Conservation (phyloP, 1,140 invertebrate species). For the Lethrus apterus region DNA sequence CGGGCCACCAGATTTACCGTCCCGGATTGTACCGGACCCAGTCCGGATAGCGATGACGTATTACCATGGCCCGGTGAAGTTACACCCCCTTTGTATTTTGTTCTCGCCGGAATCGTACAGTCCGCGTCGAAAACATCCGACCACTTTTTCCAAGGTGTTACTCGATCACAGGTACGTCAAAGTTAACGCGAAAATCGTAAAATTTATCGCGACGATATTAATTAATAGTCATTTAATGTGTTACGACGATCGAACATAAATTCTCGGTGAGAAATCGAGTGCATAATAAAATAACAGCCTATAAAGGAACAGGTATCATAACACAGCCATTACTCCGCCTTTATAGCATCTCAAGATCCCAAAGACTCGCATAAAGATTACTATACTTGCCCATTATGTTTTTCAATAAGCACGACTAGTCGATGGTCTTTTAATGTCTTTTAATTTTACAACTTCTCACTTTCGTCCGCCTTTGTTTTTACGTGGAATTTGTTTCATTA, state of each 20-base stretch:
- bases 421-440: no score
- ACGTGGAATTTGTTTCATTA: no score
- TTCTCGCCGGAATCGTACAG: slow-evolving; percentile 16
- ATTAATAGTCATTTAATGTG: no score
- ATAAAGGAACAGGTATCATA: slow-evolving; percentile 12
- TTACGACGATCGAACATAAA: slow-evolving; percentile 8
- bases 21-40: slow-evolving; percentile 25
- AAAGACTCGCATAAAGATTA: slow-evolving; percentile 12
- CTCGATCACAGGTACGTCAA: slow-evolving; percentile 2
- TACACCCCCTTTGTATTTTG: slow-evolving; percentile 25
- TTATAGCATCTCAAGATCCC: slow-evolving; percentile 12
- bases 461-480: no score
- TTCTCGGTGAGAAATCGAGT: neutral
- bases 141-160: slow-evolving; percentile 8
- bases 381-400: slow-evolving; percentile 9
- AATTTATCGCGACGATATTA: no score
- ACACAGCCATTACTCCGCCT: slow-evolving; percentile 16
- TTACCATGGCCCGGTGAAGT: slow-evolving; percentile 26
- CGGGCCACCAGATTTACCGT: slow-evolving; percentile 17
- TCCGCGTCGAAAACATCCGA: slow-evolving; percentile 21
- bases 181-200: no score
- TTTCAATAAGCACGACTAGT: slow-evolving; percentile 8
- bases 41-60: slow-evolving; percentile 33
- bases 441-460: no score
- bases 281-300: slow-evolving; percentile 15